These are phyloP conservation scores for Scytalopus superciliaris DNA, from an alignment of 2,113 vertebrate species.

Conservation along the genomic window DNA sequence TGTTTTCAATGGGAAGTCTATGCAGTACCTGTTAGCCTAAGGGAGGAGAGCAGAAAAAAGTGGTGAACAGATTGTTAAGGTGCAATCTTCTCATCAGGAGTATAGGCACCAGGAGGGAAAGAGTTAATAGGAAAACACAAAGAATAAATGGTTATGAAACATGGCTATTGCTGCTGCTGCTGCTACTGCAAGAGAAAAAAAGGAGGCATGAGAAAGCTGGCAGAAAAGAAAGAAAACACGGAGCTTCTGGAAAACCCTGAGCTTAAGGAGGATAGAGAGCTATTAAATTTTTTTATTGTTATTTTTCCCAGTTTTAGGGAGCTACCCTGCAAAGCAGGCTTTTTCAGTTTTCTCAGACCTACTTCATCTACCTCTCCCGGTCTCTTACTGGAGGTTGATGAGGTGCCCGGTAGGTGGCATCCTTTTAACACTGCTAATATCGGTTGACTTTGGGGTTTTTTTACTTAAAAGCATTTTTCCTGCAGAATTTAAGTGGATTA, in stretches of 20 bases:
- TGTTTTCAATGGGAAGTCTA: not conserved
- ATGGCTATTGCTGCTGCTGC: not conserved
- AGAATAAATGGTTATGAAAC: not conserved
- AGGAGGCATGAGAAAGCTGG: not conserved
- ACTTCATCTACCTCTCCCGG: not conserved
- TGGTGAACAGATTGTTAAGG: not conserved
- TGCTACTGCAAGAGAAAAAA: not conserved
- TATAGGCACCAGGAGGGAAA: not conserved
- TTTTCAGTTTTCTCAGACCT: not conserved
- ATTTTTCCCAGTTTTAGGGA: not conserved
- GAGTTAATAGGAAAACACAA: not conserved
- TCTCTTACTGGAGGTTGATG: not conserved
- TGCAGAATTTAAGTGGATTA: not conserved
- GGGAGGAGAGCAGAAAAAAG: not conserved
- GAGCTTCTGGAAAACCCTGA: not conserved
- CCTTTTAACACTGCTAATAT: constrained; percentile 62
- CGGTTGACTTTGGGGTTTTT: not conserved
- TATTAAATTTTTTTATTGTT: too few relatives aligned
- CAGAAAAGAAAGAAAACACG: not conserved
- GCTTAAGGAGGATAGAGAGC: not conserved
- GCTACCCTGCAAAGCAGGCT: not conserved
- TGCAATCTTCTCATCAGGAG: not conserved
- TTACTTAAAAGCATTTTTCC: not conserved
- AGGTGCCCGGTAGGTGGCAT: constrained; percentile 75
- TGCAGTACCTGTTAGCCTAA: not conserved